Evolutionary conservation across 2,888 invertebrate genomes (phyloP), one percentile per base, ranked within the genome.

Genomic region (Phengaris arion): DNA sequence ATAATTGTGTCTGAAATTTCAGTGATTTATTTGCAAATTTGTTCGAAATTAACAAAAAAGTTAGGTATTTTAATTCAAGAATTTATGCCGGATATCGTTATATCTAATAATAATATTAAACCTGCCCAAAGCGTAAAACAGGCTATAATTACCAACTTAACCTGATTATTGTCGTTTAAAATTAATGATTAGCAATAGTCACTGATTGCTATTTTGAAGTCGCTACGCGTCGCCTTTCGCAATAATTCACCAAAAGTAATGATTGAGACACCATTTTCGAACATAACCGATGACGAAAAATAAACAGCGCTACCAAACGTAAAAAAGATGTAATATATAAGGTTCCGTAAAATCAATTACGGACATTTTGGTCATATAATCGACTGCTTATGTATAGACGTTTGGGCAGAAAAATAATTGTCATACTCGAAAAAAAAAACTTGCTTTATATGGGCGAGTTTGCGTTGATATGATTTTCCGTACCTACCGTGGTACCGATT

Each of bases 231-330:
- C 13, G 64, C 35, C 64, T 64, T 35, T 64, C 35, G 64, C 35
- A 64, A 64, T 64, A 45, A 64, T 64, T 64, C 15, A 64, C 35
- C 64, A 64, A 59, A 59, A 59, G 22, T 13, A 64, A 45, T 45
- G 64, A 64, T 45, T 45, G 35, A 64, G 64, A 64, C 64, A 64
- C 35, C 6, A 64, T 64, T 64, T 64, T 64, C 64, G 64, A 10
- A 22, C 9, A 22, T 64, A 64, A 64, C 35, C 35, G 64, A 64
- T 64, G 64, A 64, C 35, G 64, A 64, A 64, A 64, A 35, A 45
- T 45, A 64, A 64, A 45, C 12, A 64, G 13, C 64, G 64, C 64
- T 64, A 9, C 22, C 64, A 15, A 64, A 45, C 64, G 64, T 64
- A 12, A 64, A 64, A 64, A 64, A 59, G 22, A 35, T 35, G 35